Evolutionary conservation across 2,888 invertebrate species (phyloP), one percentile per base, ranked within the genome.

Genomic region (Idaea dimidiata): DNA sequence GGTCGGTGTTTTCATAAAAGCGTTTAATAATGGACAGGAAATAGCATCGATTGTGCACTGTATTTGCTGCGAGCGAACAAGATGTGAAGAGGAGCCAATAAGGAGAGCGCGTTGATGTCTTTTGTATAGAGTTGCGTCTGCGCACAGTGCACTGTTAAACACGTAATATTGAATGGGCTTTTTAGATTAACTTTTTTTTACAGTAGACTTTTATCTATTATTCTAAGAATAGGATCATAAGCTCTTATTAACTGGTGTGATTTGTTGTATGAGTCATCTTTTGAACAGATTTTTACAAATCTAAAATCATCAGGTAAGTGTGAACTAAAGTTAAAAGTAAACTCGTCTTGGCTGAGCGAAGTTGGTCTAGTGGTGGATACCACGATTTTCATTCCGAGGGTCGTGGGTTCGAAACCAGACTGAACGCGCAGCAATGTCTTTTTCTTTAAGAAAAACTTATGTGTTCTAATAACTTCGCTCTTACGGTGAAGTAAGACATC

Each of bases 51-150:
- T 75, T 73, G 62, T 66, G 65, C 58, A 59, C 43, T 43, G 43
- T 43, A 43, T 43, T 58, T 64, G 61, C 31, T 17, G 32, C 31
- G 57, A 60, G 16, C 17, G 17, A 14, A 16, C 58, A 63, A 63
- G 58, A 59, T 66, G 69, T 65, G 70, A 66, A 67, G 66, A 67
- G 61, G 67, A 68, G 69, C 71, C 69, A 71, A 67, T 63, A 62
- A 60, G 56, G 66, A 69, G 83, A 75, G 80, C 85, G 88, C 88
- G 89, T 89, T 87, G 81, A 87, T 79, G 82, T 89, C 88, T 89
- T 83, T 87, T 89, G 81, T 83, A 80, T 72, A 43, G 43, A 66
- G 65, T 65, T 76, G 87, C 88, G 84, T 74, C 67, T 69, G 77
- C 88, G 87, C 88, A 84, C 73, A 16, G 8, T 54, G 54, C n/a